Evolutionary conservation across 2,113 vertebrate species (phyloP).

Genomic region (Crotalus helleri): DNA sequence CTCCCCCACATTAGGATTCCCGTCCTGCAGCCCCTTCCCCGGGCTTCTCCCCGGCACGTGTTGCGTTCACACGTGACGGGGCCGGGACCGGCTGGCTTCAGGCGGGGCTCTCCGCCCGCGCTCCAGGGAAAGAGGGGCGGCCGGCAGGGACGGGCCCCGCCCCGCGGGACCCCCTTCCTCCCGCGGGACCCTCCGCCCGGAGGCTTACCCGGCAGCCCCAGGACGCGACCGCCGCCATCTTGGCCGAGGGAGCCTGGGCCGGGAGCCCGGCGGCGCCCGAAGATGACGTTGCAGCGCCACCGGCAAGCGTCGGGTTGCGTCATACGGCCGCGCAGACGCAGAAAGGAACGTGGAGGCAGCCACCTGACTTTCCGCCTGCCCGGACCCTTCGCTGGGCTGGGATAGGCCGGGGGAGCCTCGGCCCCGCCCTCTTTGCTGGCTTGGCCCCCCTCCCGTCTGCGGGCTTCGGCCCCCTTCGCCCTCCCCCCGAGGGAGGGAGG

Average conservation of each 20-base stretch:
- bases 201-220: neutral
- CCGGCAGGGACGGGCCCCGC: too few relatives aligned
- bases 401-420: too few relatives aligned
- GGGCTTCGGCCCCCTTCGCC: too few relatives aligned
- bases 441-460: too few relatives aligned
- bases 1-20: too few relatives aligned
- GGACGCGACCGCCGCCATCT: neutral
- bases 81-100: neutral
- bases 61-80: too few relatives aligned
- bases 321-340: neutral
- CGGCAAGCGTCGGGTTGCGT: neutral
- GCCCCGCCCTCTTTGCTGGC: too few relatives aligned
- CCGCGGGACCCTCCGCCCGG: neutral
- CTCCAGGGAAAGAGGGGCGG: neutral
- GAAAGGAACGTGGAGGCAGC: too few relatives aligned
- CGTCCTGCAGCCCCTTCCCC: neutral
- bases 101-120: neutral
- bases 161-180: neutral
- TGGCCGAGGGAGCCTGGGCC: neutral
- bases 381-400: too few relatives aligned
- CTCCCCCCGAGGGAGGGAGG: too few relatives aligned
- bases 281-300: neutral
- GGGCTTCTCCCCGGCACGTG: neutral
- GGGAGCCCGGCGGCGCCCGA: neutral
- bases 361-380: too few relatives aligned